phyloP scores from a whole-genome alignment of 1,140 invertebrate genomes.

The Lepidurus arcticus region DNA sequence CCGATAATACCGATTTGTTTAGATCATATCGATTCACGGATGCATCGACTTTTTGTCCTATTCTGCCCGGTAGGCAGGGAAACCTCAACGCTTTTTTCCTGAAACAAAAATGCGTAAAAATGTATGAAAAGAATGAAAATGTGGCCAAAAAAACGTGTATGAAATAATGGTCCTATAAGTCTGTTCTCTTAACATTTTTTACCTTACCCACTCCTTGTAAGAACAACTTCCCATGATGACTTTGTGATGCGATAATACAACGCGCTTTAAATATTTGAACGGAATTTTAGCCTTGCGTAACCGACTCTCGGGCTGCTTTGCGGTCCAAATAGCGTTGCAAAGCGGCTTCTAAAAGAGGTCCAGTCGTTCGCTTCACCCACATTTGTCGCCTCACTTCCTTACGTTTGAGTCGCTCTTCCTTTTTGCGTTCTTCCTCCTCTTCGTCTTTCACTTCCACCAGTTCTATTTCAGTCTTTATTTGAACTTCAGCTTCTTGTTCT shows the following conservation, averaged over 20 bases:
- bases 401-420: slow-evolving; percentile 34
- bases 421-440: slow-evolving; percentile 37
- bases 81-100: background rate
- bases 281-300: background rate
- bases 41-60: no score
- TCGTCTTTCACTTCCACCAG: slow-evolving; percentile 32
- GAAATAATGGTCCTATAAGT: background rate
- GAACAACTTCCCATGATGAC: background rate
- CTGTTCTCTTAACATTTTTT: background rate
- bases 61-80: background rate
- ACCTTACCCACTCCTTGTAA: background rate
- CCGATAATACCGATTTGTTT: no score
- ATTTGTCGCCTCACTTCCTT: slow-evolving; percentile 57
- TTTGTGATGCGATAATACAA: slow-evolving; percentile 15
- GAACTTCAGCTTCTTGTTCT: slow-evolving; percentile 38
- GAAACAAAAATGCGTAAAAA: slow-evolving; percentile 22
- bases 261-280: background rate
- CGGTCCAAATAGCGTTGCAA: slow-evolving; percentile 69
- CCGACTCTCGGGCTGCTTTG: slow-evolving; percentile 52
- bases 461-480: slow-evolving; percentile 32
- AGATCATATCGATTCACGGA: no score
- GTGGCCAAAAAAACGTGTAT: slow-evolving; percentile 2
- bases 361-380: slow-evolving; percentile 79
- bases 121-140: background rate
- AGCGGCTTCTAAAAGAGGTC: slow-evolving; percentile 70